Evolutionary conservation across 2,888 invertebrate genomes (phyloP), one percentile per base, ranked within the genome.

Genomic region (Pristionchus exspectatus): DNA sequence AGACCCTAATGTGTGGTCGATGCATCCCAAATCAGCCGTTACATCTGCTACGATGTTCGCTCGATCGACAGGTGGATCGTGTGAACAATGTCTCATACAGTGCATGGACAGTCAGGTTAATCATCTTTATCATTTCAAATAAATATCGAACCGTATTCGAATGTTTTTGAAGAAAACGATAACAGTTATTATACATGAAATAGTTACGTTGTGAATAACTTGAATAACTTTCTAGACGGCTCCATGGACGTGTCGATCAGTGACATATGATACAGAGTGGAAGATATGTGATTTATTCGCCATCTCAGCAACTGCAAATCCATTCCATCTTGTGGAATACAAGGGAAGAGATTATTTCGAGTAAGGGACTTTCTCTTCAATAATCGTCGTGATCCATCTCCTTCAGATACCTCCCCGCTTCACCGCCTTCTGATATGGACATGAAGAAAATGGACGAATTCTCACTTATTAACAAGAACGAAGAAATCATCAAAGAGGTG

Each of bases 271-370:
- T 66, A 33, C 81, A n/a, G 66, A 38, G 18, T 83, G 89, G 89
- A 89, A 89, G 54, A 81, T 89, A n/a, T 84, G 89, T n/a, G 89
- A 84, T 69, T 33, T 89, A 10, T 84, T 89, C 85, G 89, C 83
- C 56, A 85, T 83, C 66, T 81, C 44, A 72, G 83, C 89, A 50
- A 85, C 72, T 38, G 84, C 66, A 3, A 66, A 84, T 56, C 89
- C 84, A 69, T 89, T 72, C 83, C 56, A 89, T 83, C 81, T 83
- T 9, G 81, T 89, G 33, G 63, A 83, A 18, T 83, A 89, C 66
- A 69, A 83, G 54, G 83, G 81, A 59, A 33, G 89, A 81, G 89
- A 89, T 66, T 89, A 89, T 66, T 83, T 81, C 83, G 81, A 89
- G 89, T 89, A 4, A 89, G 89, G 30, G 30, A 27, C 38, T 24